A percentile compares a stretch with the other conserved stretches of the same genome.
These are phyloP conservation scores for Clanis bilineata DNA, from an alignment of 2,888 invertebrate species.

Conservation along the genomic window DNA sequence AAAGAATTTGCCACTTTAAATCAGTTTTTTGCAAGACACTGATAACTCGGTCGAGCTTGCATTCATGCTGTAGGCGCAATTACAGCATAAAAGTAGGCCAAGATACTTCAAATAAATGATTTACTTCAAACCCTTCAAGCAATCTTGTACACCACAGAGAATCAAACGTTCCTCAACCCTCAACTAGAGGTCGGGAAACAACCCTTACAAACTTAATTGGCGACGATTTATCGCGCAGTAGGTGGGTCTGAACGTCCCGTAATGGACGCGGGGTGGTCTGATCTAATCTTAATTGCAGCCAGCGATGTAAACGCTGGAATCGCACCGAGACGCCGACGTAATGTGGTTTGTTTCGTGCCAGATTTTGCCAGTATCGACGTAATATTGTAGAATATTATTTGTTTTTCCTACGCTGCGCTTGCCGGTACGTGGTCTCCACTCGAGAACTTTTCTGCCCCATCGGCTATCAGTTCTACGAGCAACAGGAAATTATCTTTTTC, in stretches of 20 bases:
- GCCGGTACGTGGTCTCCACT: no score
- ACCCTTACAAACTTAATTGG: conserved; percentile 47
- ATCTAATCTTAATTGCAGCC: conserved; percentile 53
- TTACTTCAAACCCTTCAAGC: not conserved
- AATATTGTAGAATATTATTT: no score
- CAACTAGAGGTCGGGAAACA: conserved; percentile 12
- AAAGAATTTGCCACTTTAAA: no score
- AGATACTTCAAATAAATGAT: not conserved
- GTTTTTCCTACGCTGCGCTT: no score
- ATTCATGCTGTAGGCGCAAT: no score
- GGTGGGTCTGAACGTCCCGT: conserved; percentile 43
- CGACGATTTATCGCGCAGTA: conserved; percentile 42
- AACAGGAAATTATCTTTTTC: no score
- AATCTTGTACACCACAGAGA: not conserved
- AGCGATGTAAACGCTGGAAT: conserved; percentile 32
- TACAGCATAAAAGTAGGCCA: no score
- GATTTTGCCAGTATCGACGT: not conserved
- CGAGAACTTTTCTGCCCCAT: no score
- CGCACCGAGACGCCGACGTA: not conserved
- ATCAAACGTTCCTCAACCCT: not conserved
- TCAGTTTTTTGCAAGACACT: no score
- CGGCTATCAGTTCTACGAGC: no score
- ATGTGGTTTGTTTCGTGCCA: conserved; percentile 5
- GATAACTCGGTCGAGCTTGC: no score
- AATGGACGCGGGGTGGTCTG: conserved; percentile 42